Evolutionary conservation across 2,797 vertebrate genomes (phyloP).

Genomic region (Podarcis siculus): DNA sequence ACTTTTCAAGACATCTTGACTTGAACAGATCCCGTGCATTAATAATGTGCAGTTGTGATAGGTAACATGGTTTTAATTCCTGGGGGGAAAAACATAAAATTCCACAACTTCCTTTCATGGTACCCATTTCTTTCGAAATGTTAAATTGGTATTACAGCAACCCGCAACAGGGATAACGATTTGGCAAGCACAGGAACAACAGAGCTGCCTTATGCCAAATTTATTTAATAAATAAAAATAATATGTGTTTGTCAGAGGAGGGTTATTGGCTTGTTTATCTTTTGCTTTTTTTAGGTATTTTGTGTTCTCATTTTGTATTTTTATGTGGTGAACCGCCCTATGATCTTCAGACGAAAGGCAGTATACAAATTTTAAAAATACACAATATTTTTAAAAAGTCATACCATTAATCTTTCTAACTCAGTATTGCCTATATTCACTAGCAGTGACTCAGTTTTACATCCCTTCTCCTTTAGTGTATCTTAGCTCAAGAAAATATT

Average conservation of each 20-base stretch:
- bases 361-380: too few relatives aligned
- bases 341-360: too few relatives aligned
- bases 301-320: too few relatives aligned
- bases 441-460: neutral
- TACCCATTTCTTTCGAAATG: conserved; percentile 75
- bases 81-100: conserved; percentile 81
- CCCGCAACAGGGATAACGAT: conserved; percentile 71
- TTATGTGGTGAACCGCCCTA: too few relatives aligned
- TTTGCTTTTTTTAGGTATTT: too few relatives aligned
- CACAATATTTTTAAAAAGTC: neutral
- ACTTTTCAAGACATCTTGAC: conserved; percentile 72
- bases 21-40: conserved; percentile 87
- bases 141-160: conserved; percentile 77
- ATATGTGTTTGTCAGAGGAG: too few relatives aligned
- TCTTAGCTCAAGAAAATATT: neutral
- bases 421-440: too few relatives aligned
- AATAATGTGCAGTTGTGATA: conserved; percentile 85
- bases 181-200: conserved; percentile 42
- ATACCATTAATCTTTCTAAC: neutral
- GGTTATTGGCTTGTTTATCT: too few relatives aligned
- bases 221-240: too few relatives aligned
- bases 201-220: neutral
- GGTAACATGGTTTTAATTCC: conserved; percentile 84
- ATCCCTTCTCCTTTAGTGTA: neutral
- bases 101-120: conserved; percentile 81